Percentiles rank a stretch among this genome's conserved stretches.
phyloP scores from a whole-genome alignment of 2,888 invertebrate species.

The Drosophila helvetica region DNA sequence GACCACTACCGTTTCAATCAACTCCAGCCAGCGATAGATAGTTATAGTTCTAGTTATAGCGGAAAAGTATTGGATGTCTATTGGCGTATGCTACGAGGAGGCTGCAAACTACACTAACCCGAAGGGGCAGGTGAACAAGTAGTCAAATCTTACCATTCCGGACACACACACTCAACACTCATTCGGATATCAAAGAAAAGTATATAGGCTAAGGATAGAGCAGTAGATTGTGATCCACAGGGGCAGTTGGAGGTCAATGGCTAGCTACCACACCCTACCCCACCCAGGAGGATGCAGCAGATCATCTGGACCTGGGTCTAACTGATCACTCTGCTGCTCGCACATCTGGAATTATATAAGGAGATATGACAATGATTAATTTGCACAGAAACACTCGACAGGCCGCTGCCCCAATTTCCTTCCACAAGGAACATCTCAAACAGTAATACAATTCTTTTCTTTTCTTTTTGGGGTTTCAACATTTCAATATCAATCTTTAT shows the following conservation, averaged over 20 bases:
- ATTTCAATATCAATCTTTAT: slow-evolving; percentile 82
- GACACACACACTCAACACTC: background rate
- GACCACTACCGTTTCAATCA: slow-evolving; percentile 34
- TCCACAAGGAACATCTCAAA: slow-evolving; percentile 26
- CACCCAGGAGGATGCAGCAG: too few relatives aligned
- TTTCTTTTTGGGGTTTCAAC: slow-evolving; percentile 77
- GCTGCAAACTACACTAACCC: slow-evolving; percentile 17
- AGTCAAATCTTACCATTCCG: slow-evolving; percentile 32
- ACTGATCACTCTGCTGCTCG: too few relatives aligned
- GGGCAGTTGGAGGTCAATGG: too few relatives aligned
- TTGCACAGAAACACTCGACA: background rate
- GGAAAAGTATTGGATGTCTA: slow-evolving; percentile 11
- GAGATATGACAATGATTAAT: background rate
- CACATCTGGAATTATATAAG: slow-evolving; percentile 35
- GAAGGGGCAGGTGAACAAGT: background rate
- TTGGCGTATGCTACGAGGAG: slow-evolving; percentile 15
- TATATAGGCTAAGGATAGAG: slow-evolving; percentile 13
- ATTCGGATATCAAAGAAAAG: background rate
- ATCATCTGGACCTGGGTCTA: too few relatives aligned
- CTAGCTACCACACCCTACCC: too few relatives aligned
- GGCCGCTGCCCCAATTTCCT: background rate
- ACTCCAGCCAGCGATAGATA: slow-evolving; percentile 37
- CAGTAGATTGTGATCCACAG: slow-evolving; percentile 55
- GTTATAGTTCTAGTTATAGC: slow-evolving; percentile 37
- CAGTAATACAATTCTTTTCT: slow-evolving; percentile 43